These are phyloP conservation scores for Acanthosepion lycidas DNA, from an alignment of 2,888 invertebrate species.

Conservation along the genomic window DNA sequence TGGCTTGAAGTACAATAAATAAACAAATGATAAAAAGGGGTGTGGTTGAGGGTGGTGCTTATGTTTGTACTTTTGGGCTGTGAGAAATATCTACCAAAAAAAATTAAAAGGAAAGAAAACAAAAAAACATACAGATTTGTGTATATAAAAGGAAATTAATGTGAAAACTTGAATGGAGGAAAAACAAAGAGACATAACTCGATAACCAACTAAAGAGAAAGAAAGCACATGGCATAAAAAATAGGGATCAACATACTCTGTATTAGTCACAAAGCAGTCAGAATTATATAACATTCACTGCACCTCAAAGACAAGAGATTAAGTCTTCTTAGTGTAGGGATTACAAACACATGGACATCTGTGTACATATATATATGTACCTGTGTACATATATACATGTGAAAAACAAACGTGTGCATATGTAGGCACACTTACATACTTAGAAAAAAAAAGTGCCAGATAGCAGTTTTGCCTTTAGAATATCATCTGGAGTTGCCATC, in stretches of 20 bases:
- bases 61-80: too few species aligned
- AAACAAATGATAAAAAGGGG: too few species aligned
- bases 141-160: too few species aligned
- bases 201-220: background rate
- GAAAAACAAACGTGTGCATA: background rate
- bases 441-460: background rate
- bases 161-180: too few species aligned
- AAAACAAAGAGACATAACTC: too few species aligned
- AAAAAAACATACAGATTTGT: too few species aligned
- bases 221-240: background rate
- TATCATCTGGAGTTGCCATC: background rate
- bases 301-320: background rate
- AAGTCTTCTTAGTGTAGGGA: background rate
- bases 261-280: background rate
- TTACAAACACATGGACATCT: background rate
- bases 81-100: too few species aligned
- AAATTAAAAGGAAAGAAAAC: too few species aligned
- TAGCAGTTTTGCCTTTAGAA: background rate
- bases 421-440: background rate
- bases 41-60: too few species aligned
- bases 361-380: too few species aligned
- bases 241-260: background rate
- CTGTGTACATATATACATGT: background rate
- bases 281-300: background rate
- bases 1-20: too few species aligned